phyloP scores from a whole-genome alignment of 2,113 vertebrate genomes.

The Pyxicephalus adspersus region DNA sequence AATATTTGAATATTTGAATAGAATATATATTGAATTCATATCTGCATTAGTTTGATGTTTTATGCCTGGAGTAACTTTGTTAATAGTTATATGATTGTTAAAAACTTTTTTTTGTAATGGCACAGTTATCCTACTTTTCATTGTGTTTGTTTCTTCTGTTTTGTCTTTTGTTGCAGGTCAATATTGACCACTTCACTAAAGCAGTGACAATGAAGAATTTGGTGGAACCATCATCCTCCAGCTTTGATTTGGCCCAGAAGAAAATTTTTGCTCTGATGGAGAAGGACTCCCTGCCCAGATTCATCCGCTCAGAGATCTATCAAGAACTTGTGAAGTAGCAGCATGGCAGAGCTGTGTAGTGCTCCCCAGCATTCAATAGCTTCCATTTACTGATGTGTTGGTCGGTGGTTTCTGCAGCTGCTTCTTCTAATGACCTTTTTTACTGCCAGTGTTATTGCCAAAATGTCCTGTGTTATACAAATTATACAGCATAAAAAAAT shows the following conservation, averaged over 20 bases:
- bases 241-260: slow-evolving; percentile 93
- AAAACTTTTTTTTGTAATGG: too few relatives aligned
- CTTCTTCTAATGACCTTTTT: slow-evolving; percentile 29
- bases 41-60: too few relatives aligned
- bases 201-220: slow-evolving; percentile 90
- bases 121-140: too few relatives aligned
- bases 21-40: too few relatives aligned
- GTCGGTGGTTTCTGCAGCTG: slow-evolving; percentile 7
- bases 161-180: slow-evolving; percentile 77
- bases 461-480: slow-evolving; percentile 28
- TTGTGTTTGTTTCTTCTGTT: too few relatives aligned
- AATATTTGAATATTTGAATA: too few relatives aligned
- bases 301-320: slow-evolving; percentile 86
- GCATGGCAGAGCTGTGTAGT: slow-evolving; percentile 56
- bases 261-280: slow-evolving; percentile 92
- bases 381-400: slow-evolving; percentile 34
- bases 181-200: slow-evolving; percentile 95
- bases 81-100: too few relatives aligned
- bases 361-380: background rate
- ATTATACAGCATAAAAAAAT: background rate
- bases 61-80: too few relatives aligned
- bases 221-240: slow-evolving; percentile 80
- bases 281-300: slow-evolving; percentile 93
- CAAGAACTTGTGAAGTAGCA: slow-evolving; percentile 83
- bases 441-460: slow-evolving; percentile 42